A percentile compares a stretch with the other conserved stretches of the same genome.
Conservation (phyloP, 2,113 vertebrate genomes). For the Microcebus griseorufus region DNA sequence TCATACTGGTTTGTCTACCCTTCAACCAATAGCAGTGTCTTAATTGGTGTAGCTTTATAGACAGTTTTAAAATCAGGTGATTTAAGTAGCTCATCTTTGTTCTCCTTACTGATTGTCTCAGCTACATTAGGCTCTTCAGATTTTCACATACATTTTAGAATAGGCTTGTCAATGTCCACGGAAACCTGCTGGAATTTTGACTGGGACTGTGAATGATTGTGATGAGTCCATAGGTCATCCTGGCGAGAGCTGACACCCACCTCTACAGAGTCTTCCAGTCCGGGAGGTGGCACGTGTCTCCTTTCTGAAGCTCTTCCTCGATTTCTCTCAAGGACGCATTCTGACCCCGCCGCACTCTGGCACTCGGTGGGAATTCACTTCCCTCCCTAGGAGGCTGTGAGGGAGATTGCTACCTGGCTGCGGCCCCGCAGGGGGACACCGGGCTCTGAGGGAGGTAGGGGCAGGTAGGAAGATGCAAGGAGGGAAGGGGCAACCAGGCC, state of each 20-base stretch:
- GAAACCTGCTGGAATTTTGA: background rate
- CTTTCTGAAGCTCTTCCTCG: background rate
- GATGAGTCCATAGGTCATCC: background rate
- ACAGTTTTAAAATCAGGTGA: background rate
- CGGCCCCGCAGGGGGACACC: background rate
- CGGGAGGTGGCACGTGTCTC: accelerated
- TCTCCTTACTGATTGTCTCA: background rate
- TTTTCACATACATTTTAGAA: background rate
- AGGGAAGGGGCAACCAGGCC: background rate
- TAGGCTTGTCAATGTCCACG: background rate
- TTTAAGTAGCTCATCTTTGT: background rate
- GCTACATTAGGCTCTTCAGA: background rate
- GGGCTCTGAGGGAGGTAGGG: background rate
- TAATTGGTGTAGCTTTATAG: background rate
- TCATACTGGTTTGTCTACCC: background rate
- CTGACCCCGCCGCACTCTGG: background rate
- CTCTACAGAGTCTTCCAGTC: background rate
- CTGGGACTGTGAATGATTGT: background rate
- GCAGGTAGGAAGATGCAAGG: background rate
- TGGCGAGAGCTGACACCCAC: background rate
- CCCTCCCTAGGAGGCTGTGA: background rate
- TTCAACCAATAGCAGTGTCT: background rate
- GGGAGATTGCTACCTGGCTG: background rate
- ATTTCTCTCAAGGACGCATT: background rate
- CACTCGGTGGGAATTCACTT: background rate